Evolutionary conservation across 2,797 vertebrate genomes (phyloP).

Genomic region (Salarias fasciatus): DNA sequence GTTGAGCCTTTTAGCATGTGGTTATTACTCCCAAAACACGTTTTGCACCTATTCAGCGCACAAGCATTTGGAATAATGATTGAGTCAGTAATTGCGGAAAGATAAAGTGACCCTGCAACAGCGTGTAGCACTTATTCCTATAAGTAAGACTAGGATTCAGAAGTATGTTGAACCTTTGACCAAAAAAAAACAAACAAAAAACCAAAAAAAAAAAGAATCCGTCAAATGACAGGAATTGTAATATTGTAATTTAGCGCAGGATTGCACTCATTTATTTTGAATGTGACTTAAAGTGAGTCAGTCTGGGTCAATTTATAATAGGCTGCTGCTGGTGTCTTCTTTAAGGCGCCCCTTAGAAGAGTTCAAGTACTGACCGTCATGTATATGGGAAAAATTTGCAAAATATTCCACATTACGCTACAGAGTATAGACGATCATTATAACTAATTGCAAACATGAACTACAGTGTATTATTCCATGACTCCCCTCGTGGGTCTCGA

Average conservation of each 20-base stretch:
- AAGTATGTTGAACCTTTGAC: not conserved
- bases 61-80: conserved; percentile 7
- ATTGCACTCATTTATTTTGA: too few relatives aligned
- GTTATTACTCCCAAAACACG: not conserved
- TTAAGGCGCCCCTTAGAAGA: conserved; percentile 6
- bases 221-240: not conserved
- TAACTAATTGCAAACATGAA: conserved; percentile 46
- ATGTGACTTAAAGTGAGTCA: not conserved
- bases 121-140: too few relatives aligned
- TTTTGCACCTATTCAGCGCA: not conserved
- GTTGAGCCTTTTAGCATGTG: not conserved
- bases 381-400: conserved; percentile 15
- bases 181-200: too few relatives aligned
- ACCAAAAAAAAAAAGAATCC: too few relatives aligned
- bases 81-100: not conserved
- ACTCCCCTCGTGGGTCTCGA: conserved; percentile 18
- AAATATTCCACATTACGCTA: conserved; percentile 33
- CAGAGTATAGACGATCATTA: conserved; percentile 33
- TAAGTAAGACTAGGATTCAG: not conserved
- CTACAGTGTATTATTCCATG: conserved; percentile 16
- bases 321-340: not conserved
- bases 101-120: too few relatives aligned
- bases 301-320: not conserved
- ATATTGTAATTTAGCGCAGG: not conserved
- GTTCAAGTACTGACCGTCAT: not conserved